Evolutionary conservation across 2,113 vertebrate genomes (phyloP), one percentile per base, ranked within the genome.

Genomic region (Passer domesticus): DNA sequence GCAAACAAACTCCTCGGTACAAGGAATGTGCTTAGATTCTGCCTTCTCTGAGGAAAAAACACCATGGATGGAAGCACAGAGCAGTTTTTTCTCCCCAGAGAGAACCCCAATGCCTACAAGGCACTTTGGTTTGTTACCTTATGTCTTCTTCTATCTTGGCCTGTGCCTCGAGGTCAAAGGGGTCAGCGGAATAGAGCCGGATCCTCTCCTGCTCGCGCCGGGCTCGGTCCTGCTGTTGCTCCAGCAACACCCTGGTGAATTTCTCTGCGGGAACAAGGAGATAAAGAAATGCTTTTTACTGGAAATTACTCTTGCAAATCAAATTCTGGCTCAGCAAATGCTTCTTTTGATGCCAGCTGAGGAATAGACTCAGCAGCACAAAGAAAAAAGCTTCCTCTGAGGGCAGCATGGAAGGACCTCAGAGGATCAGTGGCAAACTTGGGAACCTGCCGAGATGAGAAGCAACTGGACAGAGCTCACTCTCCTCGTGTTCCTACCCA

Each of bases 61-160:
- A 66, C 8, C 24, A 31, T 1, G 39, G 56, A 59, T 30, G 24
- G 55, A 77, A 87, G 55, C n/a, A 47, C 5, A 50, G 15, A 35
- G 62, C 23, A 67, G 55, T 15, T 75, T 68, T 39, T 75, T 16
- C 37, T 20, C 47, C 25, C 31, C 41, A 43, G 35, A n/a, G 41
- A 62, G 46, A 55, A 62, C 7, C 31, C 74, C 70, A 69, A 53
- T 74, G 21, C 77, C 74, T 24, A 37, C 17, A 52, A 23, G 10
- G 1, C 14, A n/a, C 69, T 33, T 12, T 22, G 62, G 17, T 50
- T 85, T 74, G 50, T 70, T 98, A 99, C 99, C 99, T 99, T 94
- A 99, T 99, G 90, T 99, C 99, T 97, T 99, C 99, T 92, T 99
- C 99, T 93, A 99, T 99, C 97, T 99, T 99, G 89, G 99, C 99